Base-by-base conservation (phyloP, 2,888 invertebrate species). In the Cotesia congregata region DNA sequence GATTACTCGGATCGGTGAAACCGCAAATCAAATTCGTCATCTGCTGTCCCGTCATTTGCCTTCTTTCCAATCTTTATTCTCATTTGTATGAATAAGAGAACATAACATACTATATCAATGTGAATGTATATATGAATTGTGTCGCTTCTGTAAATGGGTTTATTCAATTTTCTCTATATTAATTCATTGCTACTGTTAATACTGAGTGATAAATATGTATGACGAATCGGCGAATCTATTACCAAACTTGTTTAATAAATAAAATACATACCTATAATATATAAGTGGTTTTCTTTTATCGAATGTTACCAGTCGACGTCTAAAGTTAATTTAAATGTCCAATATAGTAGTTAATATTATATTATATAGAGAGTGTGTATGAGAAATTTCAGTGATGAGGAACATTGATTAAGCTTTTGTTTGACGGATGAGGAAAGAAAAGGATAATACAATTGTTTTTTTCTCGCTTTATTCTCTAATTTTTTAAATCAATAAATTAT, bases 181-280 rank as follows among this genome's bases (percentile, higher is more conserved):
- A 50, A 50, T 85, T 86, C 85, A 85, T 86, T 87, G 86, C 86
- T 85, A 84, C 82, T 84, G 82, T 82, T 61, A 68, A 64, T n/a
- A 67, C 50, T 71, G 38, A 20, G 40, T 50, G 9, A 67, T 41
- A 62, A 76, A 64, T 15, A 64, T 64, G 7, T 15, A 64, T 64
- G 7, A 20, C 30, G 74, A 75, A 78, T 72, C 67, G 59, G 17
- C 30, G 50, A 40, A 5, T 69, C 72, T 64, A 73, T 67, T 74
- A 67, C 73, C 74, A 75, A 69, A 74, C 72, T 77, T 61, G 67
- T 73, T 74, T 74, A 75, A 69, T 67, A 70, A 79, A 67, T 69
- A 70, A 59, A 74, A 74, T 59, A 74, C 50, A 67, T 50, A 72
- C 59, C 62, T 71, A 72, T 78, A 59, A 59, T 50, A 50, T 50